Base-by-base conservation (phyloP, 2,888 invertebrate species). In the Scotopteryx bipunctaria region DNA sequence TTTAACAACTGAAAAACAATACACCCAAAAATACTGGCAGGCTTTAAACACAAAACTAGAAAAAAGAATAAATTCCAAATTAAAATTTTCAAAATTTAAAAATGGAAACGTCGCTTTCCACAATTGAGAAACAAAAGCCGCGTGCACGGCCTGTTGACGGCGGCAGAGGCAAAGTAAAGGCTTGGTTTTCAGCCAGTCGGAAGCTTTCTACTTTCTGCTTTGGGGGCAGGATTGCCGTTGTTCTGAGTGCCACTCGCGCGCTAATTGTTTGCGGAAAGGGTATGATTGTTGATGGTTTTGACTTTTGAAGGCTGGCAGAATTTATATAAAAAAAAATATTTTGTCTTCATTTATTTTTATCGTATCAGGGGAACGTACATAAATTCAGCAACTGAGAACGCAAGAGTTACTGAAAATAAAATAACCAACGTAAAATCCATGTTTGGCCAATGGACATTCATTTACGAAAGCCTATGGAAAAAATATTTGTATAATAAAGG, bases 231-330 rank as follows among this genome's bases (percentile, higher is more conserved):
- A 84, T 85, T 78, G 82, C 84, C 73, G 86, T 87, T 88, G 87
- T 88, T 85, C 70, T 60, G 64, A 87, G 87, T 68, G 82, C 60
- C 85, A 79, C 88, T 89, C 75, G 78, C 69, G 73, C 87, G 79
- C 81, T 88, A 89, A 90, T 90, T 89, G 89, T 90, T 87, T 86
- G 87, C 86, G 80, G 89, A 86, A 87, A 87, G 89, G 89, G 89
- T 87, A 84, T 72, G 69, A 87, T 84, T 85, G 88, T 88, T 87
- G 86, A 82, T 67, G 37, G 19, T 37, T 69, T 59, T 66, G 69
- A 81, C 67, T 81, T 81, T 74, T 68, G 75, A 88, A 64, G 73
- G 86, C 82, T 75, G 68, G 81, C 83, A 77, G 63, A 67, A 66
- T 63, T 56, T 25, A 45, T 50, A 33, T 14, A 9, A 9, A 19